phyloP scores from a whole-genome alignment of 1,140 invertebrate species.

The Nephila pilipes region DNA sequence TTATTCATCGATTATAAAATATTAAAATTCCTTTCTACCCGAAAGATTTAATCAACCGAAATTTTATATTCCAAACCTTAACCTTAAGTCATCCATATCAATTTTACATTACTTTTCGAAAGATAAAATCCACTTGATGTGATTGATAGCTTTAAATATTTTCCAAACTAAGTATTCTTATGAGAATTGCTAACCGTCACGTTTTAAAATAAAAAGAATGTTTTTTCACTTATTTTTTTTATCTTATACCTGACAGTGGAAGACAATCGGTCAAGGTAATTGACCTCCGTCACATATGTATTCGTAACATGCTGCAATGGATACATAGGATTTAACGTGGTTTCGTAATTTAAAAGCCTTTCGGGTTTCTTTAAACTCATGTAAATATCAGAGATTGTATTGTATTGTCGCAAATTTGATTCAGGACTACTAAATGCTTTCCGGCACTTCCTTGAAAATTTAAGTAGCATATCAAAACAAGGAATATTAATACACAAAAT shows the following conservation, averaged over 20 bases:
- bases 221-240: not conserved
- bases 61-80: too few species aligned
- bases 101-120: too few species aligned
- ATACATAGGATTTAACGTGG: not conserved
- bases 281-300: not conserved
- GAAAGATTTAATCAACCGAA: too few species aligned
- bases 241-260: not conserved
- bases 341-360: not conserved
- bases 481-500: not conserved
- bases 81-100: too few species aligned
- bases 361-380: not conserved
- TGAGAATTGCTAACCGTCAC: not conserved
- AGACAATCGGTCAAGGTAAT: conserved; percentile 30
- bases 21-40: too few species aligned
- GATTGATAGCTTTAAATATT: too few species aligned
- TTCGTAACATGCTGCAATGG: not conserved
- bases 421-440: not conserved
- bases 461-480: not conserved
- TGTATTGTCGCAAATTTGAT: not conserved
- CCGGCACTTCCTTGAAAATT: not conserved
- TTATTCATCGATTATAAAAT: too few species aligned
- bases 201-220: not conserved
- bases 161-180: too few species aligned
- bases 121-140: too few species aligned
- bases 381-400: not conserved